Conservation (phyloP, 2,888 invertebrate genomes). For the Drosophila vallismaia region DNA sequence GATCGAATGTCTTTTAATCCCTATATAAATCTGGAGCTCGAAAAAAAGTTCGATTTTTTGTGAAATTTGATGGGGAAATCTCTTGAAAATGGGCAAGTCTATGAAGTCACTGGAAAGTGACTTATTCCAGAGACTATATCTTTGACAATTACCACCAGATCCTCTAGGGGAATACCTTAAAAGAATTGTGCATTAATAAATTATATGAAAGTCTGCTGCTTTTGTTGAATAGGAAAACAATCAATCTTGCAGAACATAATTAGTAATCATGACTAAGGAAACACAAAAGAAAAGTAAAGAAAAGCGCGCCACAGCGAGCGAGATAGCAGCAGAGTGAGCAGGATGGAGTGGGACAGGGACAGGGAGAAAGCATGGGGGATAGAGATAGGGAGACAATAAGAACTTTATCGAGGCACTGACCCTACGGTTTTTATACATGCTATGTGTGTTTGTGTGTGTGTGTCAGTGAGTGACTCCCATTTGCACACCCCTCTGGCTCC, state of each 20-base stretch:
- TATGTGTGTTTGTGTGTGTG: conserved; percentile 19
- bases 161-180: not conserved
- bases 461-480: conserved; percentile 1
- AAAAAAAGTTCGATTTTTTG: not conserved
- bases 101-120: no score
- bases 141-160: not conserved
- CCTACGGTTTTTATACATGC: conserved; percentile 31
- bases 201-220: not conserved
- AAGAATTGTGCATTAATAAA: not conserved
- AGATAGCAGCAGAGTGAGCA: not conserved
- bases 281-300: conserved; percentile 1
- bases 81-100: not conserved
- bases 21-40: not conserved
- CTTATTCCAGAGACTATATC: not conserved
- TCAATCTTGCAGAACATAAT: conserved; percentile 25
- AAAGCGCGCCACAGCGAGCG: conserved; percentile 23
- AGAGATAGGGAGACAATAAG: conserved; percentile 34
- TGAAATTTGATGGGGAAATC: not conserved
- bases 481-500: conserved; percentile 5
- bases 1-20: not conserved
- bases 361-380: not conserved
- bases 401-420: conserved; percentile 59
- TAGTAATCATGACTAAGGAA: conserved; percentile 33
- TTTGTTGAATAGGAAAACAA: conserved; percentile 3
- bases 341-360: not conserved